Conservation (phyloP, 2,888 invertebrate genomes). For the Apoderus coryli region DNA sequence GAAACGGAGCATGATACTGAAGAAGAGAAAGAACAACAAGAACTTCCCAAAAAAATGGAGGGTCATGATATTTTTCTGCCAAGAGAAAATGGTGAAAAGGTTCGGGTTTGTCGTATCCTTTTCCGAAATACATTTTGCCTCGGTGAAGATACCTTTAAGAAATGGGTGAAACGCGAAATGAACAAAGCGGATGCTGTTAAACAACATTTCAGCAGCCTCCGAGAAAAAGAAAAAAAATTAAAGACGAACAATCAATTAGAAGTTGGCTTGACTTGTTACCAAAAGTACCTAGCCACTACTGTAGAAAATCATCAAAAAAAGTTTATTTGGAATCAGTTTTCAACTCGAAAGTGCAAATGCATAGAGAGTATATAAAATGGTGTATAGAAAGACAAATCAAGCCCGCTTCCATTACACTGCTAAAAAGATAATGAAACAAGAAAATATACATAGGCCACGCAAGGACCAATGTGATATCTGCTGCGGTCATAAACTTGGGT, state of each 20-base stretch:
- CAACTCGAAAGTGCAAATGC: constrained; percentile 1
- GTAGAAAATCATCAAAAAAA: constrained; percentile 7
- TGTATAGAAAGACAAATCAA: constrained; percentile 2
- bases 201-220: too few relatives aligned
- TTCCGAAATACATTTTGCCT: neutral
- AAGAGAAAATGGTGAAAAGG: neutral
- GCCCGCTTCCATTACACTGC: neutral
- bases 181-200: neutral
- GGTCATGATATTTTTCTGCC: constrained; percentile 5
- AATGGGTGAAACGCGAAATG: neutral
- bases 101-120: constrained; percentile 2
- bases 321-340: constrained; percentile 3
- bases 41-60: neutral
- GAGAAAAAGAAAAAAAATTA: neutral
- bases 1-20: too few relatives aligned
- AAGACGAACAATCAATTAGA: neutral
- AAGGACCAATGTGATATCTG: constrained; percentile 10
- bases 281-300: constrained; percentile 7
- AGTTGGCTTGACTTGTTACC: constrained; percentile 2
- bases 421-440: too few relatives aligned
- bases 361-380: constrained; percentile 7
- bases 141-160: constrained; percentile 3
- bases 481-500: constrained; percentile 1
- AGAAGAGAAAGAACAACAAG: neutral
- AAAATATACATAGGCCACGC: constrained; percentile 4